Conservation (phyloP, 2,888 invertebrate species). For the Caenorhabditis wallacei region DNA sequence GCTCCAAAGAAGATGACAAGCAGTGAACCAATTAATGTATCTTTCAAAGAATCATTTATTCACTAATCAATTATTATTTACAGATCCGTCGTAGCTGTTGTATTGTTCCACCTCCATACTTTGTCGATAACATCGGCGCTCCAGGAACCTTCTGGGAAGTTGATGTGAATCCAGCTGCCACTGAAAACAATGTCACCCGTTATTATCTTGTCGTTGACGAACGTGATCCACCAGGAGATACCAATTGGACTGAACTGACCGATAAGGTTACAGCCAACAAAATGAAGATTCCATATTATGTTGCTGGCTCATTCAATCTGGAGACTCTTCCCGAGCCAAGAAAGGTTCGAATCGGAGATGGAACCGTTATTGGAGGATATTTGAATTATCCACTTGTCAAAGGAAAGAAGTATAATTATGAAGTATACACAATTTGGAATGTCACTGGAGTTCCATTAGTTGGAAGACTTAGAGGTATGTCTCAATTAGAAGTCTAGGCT, state of each 20-base stretch:
- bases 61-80: conserved; percentile 5
- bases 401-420: conserved; percentile 83
- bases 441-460: conserved; percentile 80
- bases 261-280: conserved; percentile 83
- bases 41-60: conserved; percentile 6
- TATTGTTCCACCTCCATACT: conserved; percentile 83
- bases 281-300: conserved; percentile 82
- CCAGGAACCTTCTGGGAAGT: conserved; percentile 81
- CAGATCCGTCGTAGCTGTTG: conserved; percentile 79
- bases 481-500: not conserved
- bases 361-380: conserved; percentile 82
- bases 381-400: conserved; percentile 83
- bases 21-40: conserved; percentile 76
- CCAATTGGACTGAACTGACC: conserved; percentile 82
- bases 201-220: conserved; percentile 83
- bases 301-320: conserved; percentile 82
- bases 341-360: conserved; percentile 81
- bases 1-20: conserved; percentile 77
- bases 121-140: conserved; percentile 81
- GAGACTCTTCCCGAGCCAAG: conserved; percentile 80
- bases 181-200: conserved; percentile 81
- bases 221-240: conserved; percentile 82
- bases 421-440: conserved; percentile 82
- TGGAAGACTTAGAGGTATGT: conserved; percentile 81
- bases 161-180: conserved; percentile 80